phyloP scores from a whole-genome alignment of 2,113 vertebrate genomes.

The Sturnira hondurensis region DNA sequence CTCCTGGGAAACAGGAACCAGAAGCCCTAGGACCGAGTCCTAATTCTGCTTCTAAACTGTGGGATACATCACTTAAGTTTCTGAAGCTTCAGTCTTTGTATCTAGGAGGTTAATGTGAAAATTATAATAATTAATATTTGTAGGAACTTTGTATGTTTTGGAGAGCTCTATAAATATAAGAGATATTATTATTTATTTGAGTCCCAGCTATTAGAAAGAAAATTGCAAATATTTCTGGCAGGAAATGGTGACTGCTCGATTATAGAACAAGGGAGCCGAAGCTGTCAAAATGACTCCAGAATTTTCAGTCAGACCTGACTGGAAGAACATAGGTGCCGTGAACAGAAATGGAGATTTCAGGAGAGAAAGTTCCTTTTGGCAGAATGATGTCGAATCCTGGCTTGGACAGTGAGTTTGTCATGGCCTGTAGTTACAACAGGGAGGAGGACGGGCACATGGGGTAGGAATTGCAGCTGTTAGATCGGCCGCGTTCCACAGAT shows the following conservation, averaged over 20 bases:
- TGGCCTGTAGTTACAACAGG: not conserved
- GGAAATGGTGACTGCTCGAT: not conserved
- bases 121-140: not conserved
- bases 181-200: not conserved
- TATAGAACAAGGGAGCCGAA: not conserved
- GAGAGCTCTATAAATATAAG: not conserved
- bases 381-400: not conserved
- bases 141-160: not conserved
- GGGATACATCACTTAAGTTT: not conserved
- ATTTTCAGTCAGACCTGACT: not conserved
- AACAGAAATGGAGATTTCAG: not conserved
- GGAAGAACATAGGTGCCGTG: not conserved
- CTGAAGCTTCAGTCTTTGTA: not conserved
- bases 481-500: not conserved
- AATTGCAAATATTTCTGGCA: not conserved
- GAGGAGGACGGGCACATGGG: not conserved
- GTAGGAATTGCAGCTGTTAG: not conserved
- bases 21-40: not conserved
- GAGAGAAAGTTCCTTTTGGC: not conserved
- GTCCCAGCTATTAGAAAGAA: not conserved
- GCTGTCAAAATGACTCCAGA: not conserved
- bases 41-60: not conserved
- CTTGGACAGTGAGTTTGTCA: not conserved
- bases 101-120: not conserved
- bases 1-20: not conserved